Percentiles rank a stretch among this genome's conserved stretches.
These are phyloP conservation scores for Myotis myotis DNA, from an alignment of 2,797 vertebrate genomes.

Conservation along the genomic window DNA sequence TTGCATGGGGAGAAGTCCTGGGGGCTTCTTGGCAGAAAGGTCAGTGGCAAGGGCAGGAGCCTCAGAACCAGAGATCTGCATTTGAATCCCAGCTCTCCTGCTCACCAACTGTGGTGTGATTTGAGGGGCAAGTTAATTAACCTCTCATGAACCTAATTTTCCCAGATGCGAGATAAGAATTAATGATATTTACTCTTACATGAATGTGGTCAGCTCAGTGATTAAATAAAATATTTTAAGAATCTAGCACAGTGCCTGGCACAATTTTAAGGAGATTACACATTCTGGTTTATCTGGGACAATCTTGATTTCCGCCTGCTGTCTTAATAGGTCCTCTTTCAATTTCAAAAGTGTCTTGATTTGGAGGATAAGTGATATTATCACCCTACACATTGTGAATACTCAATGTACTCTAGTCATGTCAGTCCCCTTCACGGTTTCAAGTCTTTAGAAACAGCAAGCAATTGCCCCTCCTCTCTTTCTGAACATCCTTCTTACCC, in stretches of 20 bases:
- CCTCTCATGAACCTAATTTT: constrained; percentile 45
- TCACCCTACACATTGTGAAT: background rate
- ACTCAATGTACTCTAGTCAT: background rate
- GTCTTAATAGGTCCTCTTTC: background rate
- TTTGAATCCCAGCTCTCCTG: background rate
- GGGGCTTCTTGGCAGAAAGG: background rate
- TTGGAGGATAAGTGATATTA: background rate
- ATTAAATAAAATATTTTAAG: constrained; percentile 54
- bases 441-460: background rate
- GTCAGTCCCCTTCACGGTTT: background rate
- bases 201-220: constrained; percentile 42
- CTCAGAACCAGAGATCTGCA: background rate
- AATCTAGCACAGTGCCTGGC: background rate
- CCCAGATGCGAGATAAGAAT: constrained; percentile 57
- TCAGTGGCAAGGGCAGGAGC: background rate
- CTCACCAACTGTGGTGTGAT: background rate
- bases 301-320: background rate
- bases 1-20: background rate
- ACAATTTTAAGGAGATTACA: background rate
- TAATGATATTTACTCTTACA: constrained; percentile 60
- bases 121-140: constrained; percentile 70
- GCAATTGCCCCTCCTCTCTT: background rate
- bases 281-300: background rate
- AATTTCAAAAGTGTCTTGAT: background rate
- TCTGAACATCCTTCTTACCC: background rate